phyloP scores from a whole-genome alignment of 2,113 vertebrate species.

The Notechis scutatus region DNA sequence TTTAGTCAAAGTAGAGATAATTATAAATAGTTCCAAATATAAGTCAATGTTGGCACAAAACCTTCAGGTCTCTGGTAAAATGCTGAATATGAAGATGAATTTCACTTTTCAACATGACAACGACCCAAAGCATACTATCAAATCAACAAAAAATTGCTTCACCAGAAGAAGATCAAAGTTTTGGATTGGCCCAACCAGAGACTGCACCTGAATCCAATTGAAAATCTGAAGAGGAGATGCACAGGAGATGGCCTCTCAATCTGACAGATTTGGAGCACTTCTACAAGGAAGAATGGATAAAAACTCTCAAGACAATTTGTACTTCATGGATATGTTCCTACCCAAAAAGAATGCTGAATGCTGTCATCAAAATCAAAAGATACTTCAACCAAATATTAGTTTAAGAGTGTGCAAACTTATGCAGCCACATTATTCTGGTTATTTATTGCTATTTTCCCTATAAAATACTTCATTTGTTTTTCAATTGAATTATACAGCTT shows the following conservation, averaged over 20 bases:
- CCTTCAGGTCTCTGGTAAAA: not conserved
- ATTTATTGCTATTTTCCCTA: not conserved
- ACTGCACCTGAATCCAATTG: not conserved
- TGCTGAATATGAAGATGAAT: not conserved
- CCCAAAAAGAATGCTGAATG: not conserved
- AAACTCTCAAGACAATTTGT: not conserved
- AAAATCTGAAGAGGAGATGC: not conserved
- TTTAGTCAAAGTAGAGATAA: not conserved
- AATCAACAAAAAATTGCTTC: not conserved
- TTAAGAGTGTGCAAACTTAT: not conserved
- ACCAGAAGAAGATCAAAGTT: not conserved
- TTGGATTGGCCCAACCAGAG: not conserved
- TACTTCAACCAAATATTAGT: not conserved
- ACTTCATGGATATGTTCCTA: not conserved
- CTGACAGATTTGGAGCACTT: not conserved
- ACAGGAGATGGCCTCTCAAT: not conserved
- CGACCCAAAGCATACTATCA: not conserved
- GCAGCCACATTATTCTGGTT: not conserved
- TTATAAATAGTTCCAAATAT: not conserved
- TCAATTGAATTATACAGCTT: not conserved
- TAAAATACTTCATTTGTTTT: not conserved
- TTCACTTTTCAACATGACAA: not conserved
- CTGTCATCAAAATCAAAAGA: not conserved
- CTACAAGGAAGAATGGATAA: not conserved
- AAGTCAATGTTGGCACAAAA: not conserved